These are phyloP conservation scores for Lonchura striata DNA, from an alignment of 2,113 vertebrate species.

Conservation along the genomic window DNA sequence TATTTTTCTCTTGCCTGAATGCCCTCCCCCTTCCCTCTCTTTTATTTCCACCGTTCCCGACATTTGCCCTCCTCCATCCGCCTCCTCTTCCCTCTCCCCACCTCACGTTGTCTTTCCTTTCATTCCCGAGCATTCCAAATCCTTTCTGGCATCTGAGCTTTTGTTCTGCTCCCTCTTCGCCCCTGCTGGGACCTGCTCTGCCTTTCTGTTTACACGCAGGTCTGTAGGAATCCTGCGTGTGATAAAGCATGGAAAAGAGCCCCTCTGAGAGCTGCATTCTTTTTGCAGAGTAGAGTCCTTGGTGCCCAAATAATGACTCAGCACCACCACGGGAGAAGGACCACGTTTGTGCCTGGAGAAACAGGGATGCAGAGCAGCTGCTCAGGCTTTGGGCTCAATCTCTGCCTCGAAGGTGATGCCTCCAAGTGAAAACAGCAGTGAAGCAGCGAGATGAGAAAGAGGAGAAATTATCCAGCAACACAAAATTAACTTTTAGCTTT, in stretches of 20 bases:
- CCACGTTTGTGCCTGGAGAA: neutral
- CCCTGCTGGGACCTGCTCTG: constrained; percentile 7
- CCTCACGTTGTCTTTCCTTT: neutral
- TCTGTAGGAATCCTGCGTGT: neutral
- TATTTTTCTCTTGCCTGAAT: neutral
- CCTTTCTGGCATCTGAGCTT: neutral
- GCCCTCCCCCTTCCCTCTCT: neutral
- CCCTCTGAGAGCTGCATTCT: neutral
- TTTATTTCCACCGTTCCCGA: neutral
- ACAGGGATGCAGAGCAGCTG: neutral
- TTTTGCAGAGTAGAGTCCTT: neutral
- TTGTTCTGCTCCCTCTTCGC: neutral
- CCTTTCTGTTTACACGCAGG: neutral
- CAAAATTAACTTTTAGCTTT: neutral
- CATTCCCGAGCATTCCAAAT: neutral
- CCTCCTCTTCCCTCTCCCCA: neutral
- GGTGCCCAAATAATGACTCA: constrained; percentile 33
- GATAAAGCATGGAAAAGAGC: neutral
- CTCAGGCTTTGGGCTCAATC: neutral
- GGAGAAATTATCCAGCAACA: neutral
- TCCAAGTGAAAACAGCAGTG: neutral
- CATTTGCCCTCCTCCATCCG: neutral
- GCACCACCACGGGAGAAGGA: neutral
- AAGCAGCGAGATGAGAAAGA: neutral
- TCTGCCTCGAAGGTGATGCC: neutral